Conservation (phyloP, 2,797 vertebrate genomes). For the Zenarchopterus dispar region DNA sequence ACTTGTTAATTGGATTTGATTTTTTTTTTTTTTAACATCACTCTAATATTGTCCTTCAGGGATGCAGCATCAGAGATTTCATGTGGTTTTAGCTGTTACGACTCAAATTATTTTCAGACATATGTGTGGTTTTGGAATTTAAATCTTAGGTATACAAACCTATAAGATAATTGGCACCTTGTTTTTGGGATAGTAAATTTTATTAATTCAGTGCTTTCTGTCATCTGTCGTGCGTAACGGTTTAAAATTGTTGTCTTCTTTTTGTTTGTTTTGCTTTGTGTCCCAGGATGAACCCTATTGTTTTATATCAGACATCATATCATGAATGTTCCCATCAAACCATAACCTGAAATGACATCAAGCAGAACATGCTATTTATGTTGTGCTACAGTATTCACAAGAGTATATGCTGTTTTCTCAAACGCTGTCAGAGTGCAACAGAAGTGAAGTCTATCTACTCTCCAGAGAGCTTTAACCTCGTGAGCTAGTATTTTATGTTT, state of each 20-base stretch:
- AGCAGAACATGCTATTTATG: too few species aligned
- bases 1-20: neutral
- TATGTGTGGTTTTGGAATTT: neutral
- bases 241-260: too few species aligned
- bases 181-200: too few species aligned
- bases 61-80: neutral
- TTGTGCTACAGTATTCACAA: neutral
- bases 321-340: constrained; percentile 19
- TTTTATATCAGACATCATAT: constrained; percentile 11
- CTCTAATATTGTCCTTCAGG: constrained; percentile 12
- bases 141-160: too few species aligned
- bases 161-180: too few species aligned
- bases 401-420: constrained; percentile 1
- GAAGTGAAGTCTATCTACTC: neutral
- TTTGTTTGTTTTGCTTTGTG: too few species aligned
- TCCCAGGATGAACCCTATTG: too few species aligned
- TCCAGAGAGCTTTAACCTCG: constrained; percentile 44
- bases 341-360: neutral
- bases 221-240: too few species aligned
- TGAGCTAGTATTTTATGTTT: constrained; percentile 46
- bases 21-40: neutral
- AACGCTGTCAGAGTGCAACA: neutral
- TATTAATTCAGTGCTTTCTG: too few species aligned
- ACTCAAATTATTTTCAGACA: neutral
- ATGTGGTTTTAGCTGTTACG: neutral